Base-by-base conservation (phyloP, 37 sponge, comb jelly and placozoan species). In the Amphimedon queenslandica region DNA sequence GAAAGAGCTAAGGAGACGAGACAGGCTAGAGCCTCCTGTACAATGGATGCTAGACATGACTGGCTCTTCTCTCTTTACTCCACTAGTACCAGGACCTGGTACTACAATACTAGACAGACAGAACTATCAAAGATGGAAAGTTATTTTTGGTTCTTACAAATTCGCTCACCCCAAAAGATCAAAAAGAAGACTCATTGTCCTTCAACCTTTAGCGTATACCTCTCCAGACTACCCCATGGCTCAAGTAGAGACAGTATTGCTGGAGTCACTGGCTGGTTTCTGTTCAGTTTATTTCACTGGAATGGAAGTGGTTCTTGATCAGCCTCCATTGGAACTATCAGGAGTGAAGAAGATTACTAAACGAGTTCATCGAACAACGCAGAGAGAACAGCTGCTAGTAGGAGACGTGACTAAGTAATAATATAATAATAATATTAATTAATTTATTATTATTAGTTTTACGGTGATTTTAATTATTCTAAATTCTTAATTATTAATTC, bases 41-140 rank as follows among this genome's bases (percentile, higher is more conserved):
- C 5, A 11, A 60, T 60, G 61, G 61, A 60, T 60, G 61, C 61
- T 60, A 6, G 28, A 60, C 5, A 13, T n/a, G 28, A 8, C 8
- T 18, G 53, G 13, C 13, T 8, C 8, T 47, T 18, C 8, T 18
- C 13, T 47, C 8, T 60, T n/a, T 60, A n/a, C 61, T 25, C 61
- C 21, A n/a, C 61, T 25, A n/a, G 24, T 6, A 60, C 29, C n/a
- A 2, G 31, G 51, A 10, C 33, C 13, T 13, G 71, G 30, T 6
- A 42, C 29, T 28, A 5, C 27, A 3, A 11, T 27, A 67, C 27
- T 33, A n/a, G 86, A 84, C 27, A 66, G 40, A 23, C 90, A 90
- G 74, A 81, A 81, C 25, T 90, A 73, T 38, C 10, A 21, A 4
- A 63, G 66, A 8, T 90, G 90, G 90, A 90, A 77, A 51, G 66